phyloP scores from a whole-genome alignment of 2,888 invertebrate genomes.

The Synergus gifuensis region DNA sequence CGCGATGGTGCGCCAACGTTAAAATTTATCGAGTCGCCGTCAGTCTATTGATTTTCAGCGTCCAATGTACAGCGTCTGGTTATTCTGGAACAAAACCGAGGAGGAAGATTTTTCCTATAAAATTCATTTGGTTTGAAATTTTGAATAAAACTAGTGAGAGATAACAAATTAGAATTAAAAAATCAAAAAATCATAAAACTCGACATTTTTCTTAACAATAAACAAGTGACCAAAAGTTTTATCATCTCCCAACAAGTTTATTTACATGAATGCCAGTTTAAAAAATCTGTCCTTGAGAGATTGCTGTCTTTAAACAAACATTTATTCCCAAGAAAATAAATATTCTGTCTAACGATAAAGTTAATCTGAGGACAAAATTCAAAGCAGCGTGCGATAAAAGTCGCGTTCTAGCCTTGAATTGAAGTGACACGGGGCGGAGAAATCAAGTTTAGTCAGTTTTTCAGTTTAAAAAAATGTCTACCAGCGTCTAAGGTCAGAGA shows the following conservation, averaged over 20 bases:
- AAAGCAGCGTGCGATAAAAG: conserved; percentile 30
- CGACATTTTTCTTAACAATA: not conserved
- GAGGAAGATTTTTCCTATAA: conserved; percentile 39
- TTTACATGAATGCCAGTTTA: not conserved
- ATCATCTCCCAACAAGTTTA: not conserved
- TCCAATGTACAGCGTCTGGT: conserved; percentile 38
- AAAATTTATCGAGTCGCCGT: conserved; percentile 55
- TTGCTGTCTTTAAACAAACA: conserved; percentile 5
- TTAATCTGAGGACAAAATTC: conserved; percentile 34
- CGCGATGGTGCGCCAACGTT: conserved; percentile 38
- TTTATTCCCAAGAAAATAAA: conserved; percentile 27
- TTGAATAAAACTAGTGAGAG: conserved; percentile 22
- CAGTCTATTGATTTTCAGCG: conserved; percentile 47
- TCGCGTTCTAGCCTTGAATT: conserved; percentile 38
- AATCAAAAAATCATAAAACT: not conserved
- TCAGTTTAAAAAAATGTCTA: not conserved
- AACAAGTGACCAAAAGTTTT: conserved; percentile 22
- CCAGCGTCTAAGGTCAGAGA: conserved; percentile 1
- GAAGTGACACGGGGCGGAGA: conserved; percentile 29
- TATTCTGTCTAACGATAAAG: conserved; percentile 26
- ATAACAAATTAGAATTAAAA: not conserved
- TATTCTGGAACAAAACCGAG: conserved; percentile 40
- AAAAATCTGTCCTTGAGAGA: not conserved
- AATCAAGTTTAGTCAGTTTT: conserved; percentile 41
- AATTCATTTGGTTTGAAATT: conserved; percentile 27